phyloP scores from a whole-genome alignment of 2,888 invertebrate species.

The Diploptera punctata region DNA sequence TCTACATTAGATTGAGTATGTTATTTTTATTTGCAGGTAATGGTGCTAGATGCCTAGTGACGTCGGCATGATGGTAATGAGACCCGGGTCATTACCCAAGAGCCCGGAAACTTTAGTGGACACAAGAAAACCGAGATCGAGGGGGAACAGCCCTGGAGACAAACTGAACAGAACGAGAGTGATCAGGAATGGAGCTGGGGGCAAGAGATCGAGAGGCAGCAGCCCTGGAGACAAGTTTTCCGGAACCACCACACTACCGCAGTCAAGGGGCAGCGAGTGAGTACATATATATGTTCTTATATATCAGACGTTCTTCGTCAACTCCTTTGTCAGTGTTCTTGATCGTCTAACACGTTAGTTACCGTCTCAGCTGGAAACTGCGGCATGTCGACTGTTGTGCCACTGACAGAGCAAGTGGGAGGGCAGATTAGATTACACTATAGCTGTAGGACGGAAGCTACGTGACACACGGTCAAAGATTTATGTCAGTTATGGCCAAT shows the following conservation, averaged over 20 bases:
- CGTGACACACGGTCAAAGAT: no score
- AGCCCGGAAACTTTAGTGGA: conserved; percentile 26
- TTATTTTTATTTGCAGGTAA: background rate
- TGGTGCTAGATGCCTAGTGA: conserved; percentile 18
- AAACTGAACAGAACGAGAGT: conserved; percentile 47
- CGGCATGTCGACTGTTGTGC: no score
- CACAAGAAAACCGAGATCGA: conserved; percentile 5
- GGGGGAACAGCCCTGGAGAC: conserved; percentile 45
- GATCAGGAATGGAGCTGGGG: conserved; percentile 53
- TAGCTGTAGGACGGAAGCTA: no score
- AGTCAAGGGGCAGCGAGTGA: conserved; percentile 59
- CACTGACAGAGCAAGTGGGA: no score
- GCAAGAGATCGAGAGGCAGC: conserved; percentile 53
- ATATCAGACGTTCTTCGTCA: no score
- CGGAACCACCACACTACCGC: conserved; percentile 47
- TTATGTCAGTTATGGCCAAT: no score
- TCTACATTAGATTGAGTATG: no score
- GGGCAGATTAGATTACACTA: no score
- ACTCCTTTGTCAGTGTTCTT: no score
- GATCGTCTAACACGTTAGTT: no score
- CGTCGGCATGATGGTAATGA: conserved; percentile 31
- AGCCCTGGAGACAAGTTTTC: conserved; percentile 47
- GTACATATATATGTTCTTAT: conserved; percentile 45
- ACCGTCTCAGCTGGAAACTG: no score
- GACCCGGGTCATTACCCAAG: conserved; percentile 30